Evolutionary conservation across 1,140 invertebrate species (phyloP).

Genomic region (Lepidurus apus): DNA sequence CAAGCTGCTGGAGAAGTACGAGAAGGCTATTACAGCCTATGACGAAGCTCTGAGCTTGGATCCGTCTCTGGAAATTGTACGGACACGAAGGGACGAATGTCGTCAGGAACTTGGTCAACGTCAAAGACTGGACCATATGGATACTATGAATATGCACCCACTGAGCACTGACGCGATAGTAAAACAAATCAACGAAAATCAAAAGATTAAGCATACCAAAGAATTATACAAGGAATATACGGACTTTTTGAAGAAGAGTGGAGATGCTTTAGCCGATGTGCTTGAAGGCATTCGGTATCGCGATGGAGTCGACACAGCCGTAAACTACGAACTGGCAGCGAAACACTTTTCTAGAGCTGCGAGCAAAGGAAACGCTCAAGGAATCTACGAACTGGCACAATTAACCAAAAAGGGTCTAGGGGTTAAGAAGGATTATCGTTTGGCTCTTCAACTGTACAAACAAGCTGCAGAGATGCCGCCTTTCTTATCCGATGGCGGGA

Average conservation of each 20-base stretch:
- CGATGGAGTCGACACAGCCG: neutral
- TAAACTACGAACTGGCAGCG: neutral
- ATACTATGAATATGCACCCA: neutral
- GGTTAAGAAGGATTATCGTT: neutral
- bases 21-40: neutral
- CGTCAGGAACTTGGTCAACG: neutral
- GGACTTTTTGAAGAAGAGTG: neutral
- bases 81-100: neutral
- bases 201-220: neutral
- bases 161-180: neutral
- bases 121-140: neutral
- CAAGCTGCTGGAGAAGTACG: neutral
- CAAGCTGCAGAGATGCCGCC: neutral
- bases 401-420: neutral
- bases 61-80: neutral
- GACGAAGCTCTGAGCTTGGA: neutral
- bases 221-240: neutral
- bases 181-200: neutral
- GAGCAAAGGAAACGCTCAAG: neutral
- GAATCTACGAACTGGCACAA: neutral
- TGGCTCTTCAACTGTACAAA: neutral
- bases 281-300: neutral
- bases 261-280: neutral
- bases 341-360: neutral
- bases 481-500: neutral